These are phyloP conservation scores for Drosophila barbarae DNA, from an alignment of 2,888 invertebrate genomes.

Conservation along the genomic window DNA sequence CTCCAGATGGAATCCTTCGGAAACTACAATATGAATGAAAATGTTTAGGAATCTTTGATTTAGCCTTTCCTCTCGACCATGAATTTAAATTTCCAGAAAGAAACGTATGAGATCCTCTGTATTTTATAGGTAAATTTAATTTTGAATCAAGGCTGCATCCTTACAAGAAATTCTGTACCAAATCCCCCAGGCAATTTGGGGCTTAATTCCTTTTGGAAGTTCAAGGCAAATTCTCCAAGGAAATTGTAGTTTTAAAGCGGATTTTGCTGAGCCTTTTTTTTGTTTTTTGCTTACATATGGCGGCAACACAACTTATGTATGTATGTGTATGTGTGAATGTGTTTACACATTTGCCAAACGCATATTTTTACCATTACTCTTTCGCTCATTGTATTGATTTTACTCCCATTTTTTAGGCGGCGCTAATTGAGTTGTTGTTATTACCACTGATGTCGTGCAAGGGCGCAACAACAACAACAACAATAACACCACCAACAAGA, in stretches of 20 bases:
- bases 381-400: constrained; percentile 64
- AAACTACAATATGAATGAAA: background rate
- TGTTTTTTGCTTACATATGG: constrained; percentile 20
- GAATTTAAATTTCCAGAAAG: background rate
- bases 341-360: constrained; percentile 39
- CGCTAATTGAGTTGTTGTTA: constrained; percentile 62
- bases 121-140: background rate
- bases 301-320: constrained; percentile 4
- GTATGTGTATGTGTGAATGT: background rate
- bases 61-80: background rate
- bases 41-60: background rate
- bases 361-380: constrained; percentile 21
- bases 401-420: constrained; percentile 48
- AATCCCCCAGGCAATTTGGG: background rate
- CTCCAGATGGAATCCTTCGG: background rate
- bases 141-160: background rate
- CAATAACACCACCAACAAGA: constrained; percentile 28
- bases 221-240: background rate
- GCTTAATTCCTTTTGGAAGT: background rate
- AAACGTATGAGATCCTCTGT: background rate
- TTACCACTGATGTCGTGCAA: constrained; percentile 51
- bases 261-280: background rate
- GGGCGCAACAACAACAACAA: constrained; percentile 27
- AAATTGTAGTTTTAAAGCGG: background rate
- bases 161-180: background rate